Conservation (phyloP, 1,140 invertebrate genomes). For the Halictus rubicundus region DNA sequence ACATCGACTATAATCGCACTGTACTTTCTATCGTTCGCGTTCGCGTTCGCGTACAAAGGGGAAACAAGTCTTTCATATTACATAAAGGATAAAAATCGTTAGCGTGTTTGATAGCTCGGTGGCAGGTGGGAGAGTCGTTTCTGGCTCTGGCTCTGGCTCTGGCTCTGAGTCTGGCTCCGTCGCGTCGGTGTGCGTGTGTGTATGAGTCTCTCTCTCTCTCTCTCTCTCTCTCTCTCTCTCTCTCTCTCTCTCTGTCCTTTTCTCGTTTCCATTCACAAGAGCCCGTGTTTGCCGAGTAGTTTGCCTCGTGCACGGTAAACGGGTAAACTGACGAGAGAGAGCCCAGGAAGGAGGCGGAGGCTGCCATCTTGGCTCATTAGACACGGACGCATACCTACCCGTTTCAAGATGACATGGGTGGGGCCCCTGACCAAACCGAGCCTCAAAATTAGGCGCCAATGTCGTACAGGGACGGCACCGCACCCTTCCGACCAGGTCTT, state of each 20-base stretch:
- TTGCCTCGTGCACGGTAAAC: conserved; percentile 27
- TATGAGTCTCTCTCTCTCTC: too few relatives aligned
- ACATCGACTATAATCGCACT: too few relatives aligned
- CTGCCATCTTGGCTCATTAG: conserved; percentile 64
- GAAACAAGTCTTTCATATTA: not conserved
- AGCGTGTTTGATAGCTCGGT: not conserved
- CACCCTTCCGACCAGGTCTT: conserved; percentile 37
- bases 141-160: too few relatives aligned
- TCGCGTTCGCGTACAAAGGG: not conserved
- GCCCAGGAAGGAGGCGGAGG: conserved; percentile 6
- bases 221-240: too few relatives aligned
- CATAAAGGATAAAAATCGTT: not conserved
- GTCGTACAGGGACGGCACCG: conserved; percentile 29
- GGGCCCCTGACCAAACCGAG: conserved; percentile 40
- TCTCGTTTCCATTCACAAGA: conserved; percentile 28
- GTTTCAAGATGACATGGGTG: conserved; percentile 57
- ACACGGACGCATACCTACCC: conserved; percentile 50
- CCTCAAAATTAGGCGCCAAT: conserved; percentile 59
- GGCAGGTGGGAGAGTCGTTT: conserved; percentile 3
- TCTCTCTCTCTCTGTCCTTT: conserved; percentile 20
- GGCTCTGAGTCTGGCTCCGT: too few relatives aligned
- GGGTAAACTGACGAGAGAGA: conserved; percentile 29
- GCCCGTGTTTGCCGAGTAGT: conserved; percentile 44
- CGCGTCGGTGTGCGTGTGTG: too few relatives aligned
- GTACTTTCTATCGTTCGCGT: not conserved